Base-by-base conservation (phyloP, 2,888 invertebrate genomes). In the Polylopha cassiicola region DNA sequence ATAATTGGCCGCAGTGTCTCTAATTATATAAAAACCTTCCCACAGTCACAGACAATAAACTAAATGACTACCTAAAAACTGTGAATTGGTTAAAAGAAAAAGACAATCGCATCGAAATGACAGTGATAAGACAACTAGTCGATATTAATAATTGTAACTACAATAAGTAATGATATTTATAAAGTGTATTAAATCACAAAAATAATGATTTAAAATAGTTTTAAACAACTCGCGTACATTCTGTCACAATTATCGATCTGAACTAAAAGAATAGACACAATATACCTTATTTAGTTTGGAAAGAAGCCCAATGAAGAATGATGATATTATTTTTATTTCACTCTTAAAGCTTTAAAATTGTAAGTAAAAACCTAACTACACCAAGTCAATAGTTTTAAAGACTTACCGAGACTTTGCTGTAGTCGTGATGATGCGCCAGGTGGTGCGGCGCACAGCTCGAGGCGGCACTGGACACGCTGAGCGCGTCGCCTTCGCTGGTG, bases 391-490 rank as follows among this genome's bases (percentile, higher is more conserved):
- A 43, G 24, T 7, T n/a, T n/a, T n/a, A 27, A 5, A 17, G 34
- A 76, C 84, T 77, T 54, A 85, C 85, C 76, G 85, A 85, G 39
- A 85, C 81, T 69, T 85, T 85, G 51, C 71, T 84, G 65, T 77
- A 76, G 24, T 81, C 81, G 44, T 78, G 78, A 48, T 81, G 79
- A 48, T 81, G 81, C 52, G 69, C 66, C 55, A 81, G 50, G 47
- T 82, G 81, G 15, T 79, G 62, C 6, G 82, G 80, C 23, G 82
- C 82, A 54, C 81, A 81, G 64, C 85, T 84, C 2, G 84, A 84
- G 1, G 85, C 77, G 1, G 85, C 82, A 53, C 82, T 84, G 43
- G 82, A 82, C 16, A 85, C 64, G 71, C 85, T 85, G 48, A 84
- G 68, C 43, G 84, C 85, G 48, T 85, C 85, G 6, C 79, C 81